Base-by-base conservation (phyloP, 35 echinoderm and acorn worm species). In the Heliocidaris tuberculata region DNA sequence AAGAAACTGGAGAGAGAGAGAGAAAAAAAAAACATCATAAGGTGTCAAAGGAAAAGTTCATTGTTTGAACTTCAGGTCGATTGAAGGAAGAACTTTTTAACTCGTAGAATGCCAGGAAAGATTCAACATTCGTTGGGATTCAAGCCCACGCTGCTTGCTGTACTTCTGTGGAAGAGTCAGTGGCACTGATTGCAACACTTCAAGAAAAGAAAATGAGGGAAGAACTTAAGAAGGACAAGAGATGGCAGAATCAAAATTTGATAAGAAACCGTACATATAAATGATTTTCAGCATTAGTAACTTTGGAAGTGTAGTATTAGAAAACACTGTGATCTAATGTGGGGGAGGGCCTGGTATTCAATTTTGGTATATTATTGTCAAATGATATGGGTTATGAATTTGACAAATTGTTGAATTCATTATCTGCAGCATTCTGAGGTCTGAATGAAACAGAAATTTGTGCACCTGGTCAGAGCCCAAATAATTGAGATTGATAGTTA, bases 1-100 rank as follows among this genome's bases (percentile, higher is more conserved):
- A 48, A 89, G 87, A 89, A 89, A 89, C 65, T 78, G 65, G 65
- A 78, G 65, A 27, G 65, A 78, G 65, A 78, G 19, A 27, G 65
- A n/a, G 65, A n/a, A 78, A 13, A 3, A 32, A 89, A 89, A 42
- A 32, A n/a, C 87, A 89, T 89, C 87, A 21, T 30, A 35, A 48
- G 87, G 31, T 89, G 87, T 89, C 87, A 89, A 89, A 89, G 87
- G 32, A 89, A 89, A 89, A 89, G 47, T 89, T 89, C 32, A 15
- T 89, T 89, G 87, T 47, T 89, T 89, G 87, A 89, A 89, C 87
- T 42, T 48, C 30, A 12, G 65, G 65, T 78, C 21, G 65, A 19
- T 60, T 15, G 9, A 78, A 78, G 27, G 65, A n/a, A 78, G 65
- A 78, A 78, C 65, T n/a, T 7, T 6, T 27, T 27, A 78, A 78